These are phyloP conservation scores for Poecilia picta DNA, from an alignment of 2,797 vertebrate species.

Conservation along the genomic window DNA sequence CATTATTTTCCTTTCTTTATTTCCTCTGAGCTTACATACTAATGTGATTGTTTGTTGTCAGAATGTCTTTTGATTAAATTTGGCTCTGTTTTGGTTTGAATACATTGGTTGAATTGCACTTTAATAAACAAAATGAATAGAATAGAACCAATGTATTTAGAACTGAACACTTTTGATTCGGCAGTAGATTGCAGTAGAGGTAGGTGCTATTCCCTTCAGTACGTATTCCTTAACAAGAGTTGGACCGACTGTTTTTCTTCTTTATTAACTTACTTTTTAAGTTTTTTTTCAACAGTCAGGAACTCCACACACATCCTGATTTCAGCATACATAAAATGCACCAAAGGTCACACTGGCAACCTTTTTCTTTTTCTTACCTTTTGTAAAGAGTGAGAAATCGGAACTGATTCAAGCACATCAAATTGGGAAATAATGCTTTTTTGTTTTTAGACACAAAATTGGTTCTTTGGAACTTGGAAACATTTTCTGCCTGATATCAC, in stretches of 20 bases:
- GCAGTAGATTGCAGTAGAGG: background rate
- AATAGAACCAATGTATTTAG: slow-evolving; percentile 6
- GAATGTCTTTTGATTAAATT: slow-evolving; percentile 7
- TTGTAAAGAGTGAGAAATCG: slow-evolving; percentile 6
- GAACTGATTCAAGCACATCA: background rate
- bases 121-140: background rate
- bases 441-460: background rate
- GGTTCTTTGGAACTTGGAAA: background rate
- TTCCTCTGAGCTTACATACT: background rate
- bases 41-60: background rate
- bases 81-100: background rate
- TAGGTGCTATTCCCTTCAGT: background rate
- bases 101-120: background rate
- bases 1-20: slow-evolving; percentile 6
- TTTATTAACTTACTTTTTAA: background rate
- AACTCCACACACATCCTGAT: background rate
- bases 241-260: background rate
- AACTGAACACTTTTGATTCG: slow-evolving; percentile 5
- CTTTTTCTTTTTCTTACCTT: too few species aligned
- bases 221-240: background rate
- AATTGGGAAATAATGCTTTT: background rate
- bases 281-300: background rate
- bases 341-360: background rate
- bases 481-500: background rate
- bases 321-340: background rate